Conservation (phyloP, 2,797 vertebrate species). For the Chelmon rostratus region DNA sequence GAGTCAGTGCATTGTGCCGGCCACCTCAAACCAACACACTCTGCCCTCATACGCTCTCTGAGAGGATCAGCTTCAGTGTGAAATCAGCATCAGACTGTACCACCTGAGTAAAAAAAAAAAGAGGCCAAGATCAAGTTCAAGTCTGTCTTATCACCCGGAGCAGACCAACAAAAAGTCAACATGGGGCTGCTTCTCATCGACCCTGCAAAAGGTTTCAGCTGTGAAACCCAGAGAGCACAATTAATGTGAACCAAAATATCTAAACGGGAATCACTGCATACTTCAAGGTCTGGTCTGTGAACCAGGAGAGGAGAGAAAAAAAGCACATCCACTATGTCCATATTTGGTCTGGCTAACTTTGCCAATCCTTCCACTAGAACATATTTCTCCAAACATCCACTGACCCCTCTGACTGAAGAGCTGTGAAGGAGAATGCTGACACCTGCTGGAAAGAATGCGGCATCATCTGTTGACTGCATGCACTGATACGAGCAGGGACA, state of each 20-base stretch:
- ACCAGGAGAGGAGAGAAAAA: slow-evolving; percentile 50
- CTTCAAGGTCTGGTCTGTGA: slow-evolving; percentile 68
- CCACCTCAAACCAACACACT: slow-evolving; percentile 49
- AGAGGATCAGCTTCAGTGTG: slow-evolving; percentile 16
- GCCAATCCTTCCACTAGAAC: slow-evolving; percentile 61
- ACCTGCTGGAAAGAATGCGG: slow-evolving; percentile 84
- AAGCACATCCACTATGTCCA: slow-evolving; percentile 79
- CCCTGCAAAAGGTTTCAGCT: not conserved
- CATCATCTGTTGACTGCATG: not conserved
- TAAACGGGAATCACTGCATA: slow-evolving; percentile 63
- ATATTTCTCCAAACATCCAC: slow-evolving; percentile 65
- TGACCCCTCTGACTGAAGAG: slow-evolving; percentile 37
- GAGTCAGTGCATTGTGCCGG: slow-evolving; percentile 37
- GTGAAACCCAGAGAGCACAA: not conserved
- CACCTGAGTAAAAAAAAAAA: not conserved
- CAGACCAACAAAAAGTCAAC: slow-evolving; percentile 7
- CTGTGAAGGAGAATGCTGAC: slow-evolving; percentile 74
- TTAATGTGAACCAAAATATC: slow-evolving; percentile 46
- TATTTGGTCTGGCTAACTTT: slow-evolving; percentile 83
- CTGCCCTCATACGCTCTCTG: not conserved
- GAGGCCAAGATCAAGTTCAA: not conserved
- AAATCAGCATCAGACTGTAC: not conserved
- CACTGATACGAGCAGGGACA: not conserved
- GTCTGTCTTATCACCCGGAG: not conserved
- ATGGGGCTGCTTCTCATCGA: not conserved